Conservation (phyloP, 2,113 vertebrate species). For the Pavo muticus region DNA sequence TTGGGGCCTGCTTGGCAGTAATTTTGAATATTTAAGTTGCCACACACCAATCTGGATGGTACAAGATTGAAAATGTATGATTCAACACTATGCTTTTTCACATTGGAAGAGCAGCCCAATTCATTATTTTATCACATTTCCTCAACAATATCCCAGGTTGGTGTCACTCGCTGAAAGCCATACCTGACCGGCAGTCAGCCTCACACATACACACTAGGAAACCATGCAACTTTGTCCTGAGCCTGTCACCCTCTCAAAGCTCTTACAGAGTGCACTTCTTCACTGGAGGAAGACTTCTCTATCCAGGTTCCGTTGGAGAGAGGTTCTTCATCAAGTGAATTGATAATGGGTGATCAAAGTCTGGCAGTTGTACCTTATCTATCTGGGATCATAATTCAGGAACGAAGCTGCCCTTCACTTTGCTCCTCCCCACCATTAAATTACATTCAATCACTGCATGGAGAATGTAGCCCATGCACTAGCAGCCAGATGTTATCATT, state of each 20-base stretch:
- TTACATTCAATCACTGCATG: constrained; percentile 77
- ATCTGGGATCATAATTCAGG: constrained; percentile 76
- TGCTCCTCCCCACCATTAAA: constrained; percentile 82
- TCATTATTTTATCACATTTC: not conserved
- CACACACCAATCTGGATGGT: not conserved
- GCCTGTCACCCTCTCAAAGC: not conserved
- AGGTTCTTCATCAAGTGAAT: constrained; percentile 45
- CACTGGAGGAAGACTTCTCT: not conserved
- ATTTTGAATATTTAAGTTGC: not conserved
- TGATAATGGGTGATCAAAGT: constrained; percentile 74
- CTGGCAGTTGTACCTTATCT: constrained; percentile 77
- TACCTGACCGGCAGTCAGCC: not conserved
- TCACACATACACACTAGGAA: not conserved
- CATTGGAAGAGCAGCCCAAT: not conserved
- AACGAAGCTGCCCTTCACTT: constrained; percentile 73
- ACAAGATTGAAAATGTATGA: not conserved
- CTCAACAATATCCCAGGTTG: not conserved
- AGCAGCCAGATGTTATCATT: constrained; percentile 87
- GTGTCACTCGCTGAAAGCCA: not conserved
- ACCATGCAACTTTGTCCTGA: not conserved
- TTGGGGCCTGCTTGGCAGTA: constrained; percentile 21
- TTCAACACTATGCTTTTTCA: not conserved
- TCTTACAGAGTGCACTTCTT: not conserved
- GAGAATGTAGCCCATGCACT: constrained; percentile 76
- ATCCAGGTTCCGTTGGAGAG: not conserved